These are phyloP conservation scores for Psix sp. DNA, from an alignment of 1,140 invertebrate species.

Conservation along the genomic window DNA sequence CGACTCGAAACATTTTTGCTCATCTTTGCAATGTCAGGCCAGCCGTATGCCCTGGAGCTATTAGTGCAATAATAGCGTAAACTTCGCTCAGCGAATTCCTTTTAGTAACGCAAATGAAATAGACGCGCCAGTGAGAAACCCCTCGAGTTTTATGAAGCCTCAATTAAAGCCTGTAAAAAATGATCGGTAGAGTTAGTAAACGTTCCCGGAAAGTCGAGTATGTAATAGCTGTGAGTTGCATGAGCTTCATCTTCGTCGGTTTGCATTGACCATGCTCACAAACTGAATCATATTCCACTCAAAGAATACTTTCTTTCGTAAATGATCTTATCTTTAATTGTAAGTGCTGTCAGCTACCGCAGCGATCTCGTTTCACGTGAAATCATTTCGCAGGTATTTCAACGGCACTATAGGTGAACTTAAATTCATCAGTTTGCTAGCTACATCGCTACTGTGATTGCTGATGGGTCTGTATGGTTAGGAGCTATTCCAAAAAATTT, in stretches of 20 bases:
- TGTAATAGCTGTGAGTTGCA: conserved; percentile 52
- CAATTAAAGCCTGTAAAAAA: conserved; percentile 71
- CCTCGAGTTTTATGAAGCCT: conserved; percentile 65
- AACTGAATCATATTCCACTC: conserved; percentile 41
- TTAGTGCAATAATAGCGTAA: conserved; percentile 70
- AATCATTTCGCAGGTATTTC: conserved; percentile 42
- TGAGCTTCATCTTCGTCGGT: conserved; percentile 40
- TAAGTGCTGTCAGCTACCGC: conserved; percentile 42
- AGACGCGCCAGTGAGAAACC: conserved; percentile 63
- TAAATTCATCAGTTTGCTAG: too few species aligned
- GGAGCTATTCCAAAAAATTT: too few species aligned
- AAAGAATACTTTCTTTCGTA: conserved; percentile 35
- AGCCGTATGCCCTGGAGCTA: conserved; percentile 37
- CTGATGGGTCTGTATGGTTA: too few species aligned
- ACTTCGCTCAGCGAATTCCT: conserved; percentile 63
- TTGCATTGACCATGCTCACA: conserved; percentile 40
- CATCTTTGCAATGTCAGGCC: conserved; percentile 32
- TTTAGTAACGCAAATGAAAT: conserved; percentile 61
- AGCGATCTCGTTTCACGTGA: conserved; percentile 36
- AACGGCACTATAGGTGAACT: background rate
- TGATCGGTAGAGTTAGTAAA: conserved; percentile 55
- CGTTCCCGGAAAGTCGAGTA: conserved; percentile 58
- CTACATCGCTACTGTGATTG: too few species aligned
- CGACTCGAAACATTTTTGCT: conserved; percentile 38
- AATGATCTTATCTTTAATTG: conserved; percentile 53